phyloP scores from a whole-genome alignment of 92 coral and sea anemone species.

The Epizoanthus rinbou region DNA sequence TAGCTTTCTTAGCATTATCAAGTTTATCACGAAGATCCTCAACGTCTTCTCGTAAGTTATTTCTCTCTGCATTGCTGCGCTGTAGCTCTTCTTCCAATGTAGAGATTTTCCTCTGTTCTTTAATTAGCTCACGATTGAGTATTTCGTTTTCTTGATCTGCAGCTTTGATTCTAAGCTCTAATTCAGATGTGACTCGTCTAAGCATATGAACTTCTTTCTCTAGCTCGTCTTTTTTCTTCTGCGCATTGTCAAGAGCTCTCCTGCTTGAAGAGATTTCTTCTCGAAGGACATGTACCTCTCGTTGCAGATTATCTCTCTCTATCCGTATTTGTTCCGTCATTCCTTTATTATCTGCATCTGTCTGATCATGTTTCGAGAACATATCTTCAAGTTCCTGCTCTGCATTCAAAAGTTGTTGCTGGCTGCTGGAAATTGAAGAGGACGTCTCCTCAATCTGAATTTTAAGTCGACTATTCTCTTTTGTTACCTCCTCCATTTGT shows the following conservation, averaged over 20 bases:
- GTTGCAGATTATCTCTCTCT: constrained; percentile 83
- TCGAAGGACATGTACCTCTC: constrained; percentile 77
- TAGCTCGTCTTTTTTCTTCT: constrained; percentile 78
- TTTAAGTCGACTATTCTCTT: constrained; percentile 75
- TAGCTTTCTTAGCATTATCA: constrained; percentile 79
- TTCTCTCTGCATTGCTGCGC: constrained; percentile 81
- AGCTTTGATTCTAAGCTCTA: constrained; percentile 71
- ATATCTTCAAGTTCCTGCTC: constrained; percentile 85
- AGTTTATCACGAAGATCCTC: constrained; percentile 73
- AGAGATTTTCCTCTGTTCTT: constrained; percentile 84
- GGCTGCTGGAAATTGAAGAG: constrained; percentile 63
- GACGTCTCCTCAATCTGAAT: constrained; percentile 77
- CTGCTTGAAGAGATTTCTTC: constrained; percentile 78
- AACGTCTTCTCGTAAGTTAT: constrained; percentile 68
- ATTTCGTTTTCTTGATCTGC: constrained; percentile 91
- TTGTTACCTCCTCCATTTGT: constrained; percentile 68
- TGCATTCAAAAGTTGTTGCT: constrained; percentile 73
- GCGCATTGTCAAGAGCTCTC: constrained; percentile 70
- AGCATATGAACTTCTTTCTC: constrained; percentile 79
- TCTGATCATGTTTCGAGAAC: constrained; percentile 69
- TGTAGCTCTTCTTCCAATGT: constrained; percentile 83
- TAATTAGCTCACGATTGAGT: constrained; percentile 91
- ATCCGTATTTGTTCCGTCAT: constrained; percentile 64
- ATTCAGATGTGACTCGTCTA: constrained; percentile 78
- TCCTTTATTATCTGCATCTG: constrained; percentile 72